Percentiles rank a stretch among this genome's conserved stretches.
Evolutionary conservation across 2,113 vertebrate genomes (phyloP).

Genomic region (Ochotona curzoniae): DNA sequence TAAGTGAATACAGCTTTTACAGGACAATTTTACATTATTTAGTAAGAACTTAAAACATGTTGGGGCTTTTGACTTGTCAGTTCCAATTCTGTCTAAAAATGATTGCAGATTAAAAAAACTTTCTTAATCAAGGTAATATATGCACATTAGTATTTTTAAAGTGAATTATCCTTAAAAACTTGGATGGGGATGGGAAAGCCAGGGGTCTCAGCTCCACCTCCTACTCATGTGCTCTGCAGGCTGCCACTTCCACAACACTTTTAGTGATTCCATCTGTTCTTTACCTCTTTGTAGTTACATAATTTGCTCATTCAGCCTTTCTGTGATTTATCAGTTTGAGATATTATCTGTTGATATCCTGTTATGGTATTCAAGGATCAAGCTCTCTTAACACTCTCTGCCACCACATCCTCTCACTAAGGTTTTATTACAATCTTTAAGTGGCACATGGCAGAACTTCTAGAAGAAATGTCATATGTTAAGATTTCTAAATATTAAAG

Average conservation of each 20-base stretch:
- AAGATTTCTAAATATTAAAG: slow-evolving; percentile 25
- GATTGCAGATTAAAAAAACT: too few species aligned
- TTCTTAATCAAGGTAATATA: neutral
- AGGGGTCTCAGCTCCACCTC: neutral
- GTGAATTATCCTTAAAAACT: neutral
- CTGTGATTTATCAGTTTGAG: neutral
- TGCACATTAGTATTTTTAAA: neutral
- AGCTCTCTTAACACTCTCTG: neutral
- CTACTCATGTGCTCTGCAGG: neutral
- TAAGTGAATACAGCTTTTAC: neutral
- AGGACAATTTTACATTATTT: neutral
- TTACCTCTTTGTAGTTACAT: neutral
- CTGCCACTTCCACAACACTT: neutral
- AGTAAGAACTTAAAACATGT: neutral
- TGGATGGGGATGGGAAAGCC: neutral
- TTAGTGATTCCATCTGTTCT: neutral
- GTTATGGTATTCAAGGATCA: neutral
- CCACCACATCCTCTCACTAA: neutral
- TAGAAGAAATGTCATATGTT: slow-evolving; percentile 12
- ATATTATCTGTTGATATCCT: neutral
- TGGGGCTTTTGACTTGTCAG: neutral
- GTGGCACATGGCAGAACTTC: neutral
- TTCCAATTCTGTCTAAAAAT: neutral
- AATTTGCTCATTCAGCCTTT: slow-evolving; percentile 28
- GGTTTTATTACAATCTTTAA: slow-evolving; percentile 30